Percentiles rank a stretch among this genome's conserved stretches.
phyloP scores from a whole-genome alignment of 2,888 invertebrate genomes.

The Sphaerophoria rueppellii region DNA sequence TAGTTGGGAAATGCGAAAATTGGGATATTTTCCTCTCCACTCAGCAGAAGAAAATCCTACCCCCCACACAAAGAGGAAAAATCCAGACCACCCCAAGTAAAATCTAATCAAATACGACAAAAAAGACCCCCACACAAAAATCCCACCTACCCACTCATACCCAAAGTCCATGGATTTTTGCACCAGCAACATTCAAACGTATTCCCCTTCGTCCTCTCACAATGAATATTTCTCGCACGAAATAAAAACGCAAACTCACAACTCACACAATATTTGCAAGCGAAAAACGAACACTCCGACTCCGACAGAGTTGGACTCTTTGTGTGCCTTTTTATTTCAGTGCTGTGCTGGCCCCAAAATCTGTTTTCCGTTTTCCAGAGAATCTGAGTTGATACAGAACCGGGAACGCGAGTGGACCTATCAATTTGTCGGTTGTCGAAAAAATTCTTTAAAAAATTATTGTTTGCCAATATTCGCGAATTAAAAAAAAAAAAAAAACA shows the following conservation, averaged over 20 bases:
- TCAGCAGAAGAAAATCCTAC: conserved; percentile 40
- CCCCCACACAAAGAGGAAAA: conserved; percentile 15
- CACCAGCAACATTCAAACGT: conserved; percentile 10
- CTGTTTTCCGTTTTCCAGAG: conserved; percentile 40
- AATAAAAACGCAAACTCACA: conserved; percentile 36
- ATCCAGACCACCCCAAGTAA: conserved; percentile 5
- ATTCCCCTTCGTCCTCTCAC: conserved; percentile 12
- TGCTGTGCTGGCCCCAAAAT: conserved; percentile 10
- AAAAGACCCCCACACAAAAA: conserved; percentile 27
- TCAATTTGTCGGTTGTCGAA: conserved; percentile 70
- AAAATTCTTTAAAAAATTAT: conserved; percentile 4
- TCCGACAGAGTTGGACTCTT: conserved; percentile 24
- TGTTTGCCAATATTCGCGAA: conserved; percentile 52
- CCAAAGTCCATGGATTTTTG: conserved; percentile 22
- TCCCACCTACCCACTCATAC: too few relatives aligned
- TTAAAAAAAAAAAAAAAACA: not conserved
- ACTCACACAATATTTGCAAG: conserved; percentile 42
- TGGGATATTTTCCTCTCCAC: conserved; percentile 58
- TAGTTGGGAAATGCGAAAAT: conserved; percentile 52
- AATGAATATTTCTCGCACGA: conserved; percentile 32
- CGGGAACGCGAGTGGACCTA: conserved; percentile 76
- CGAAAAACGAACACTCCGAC: conserved; percentile 3
- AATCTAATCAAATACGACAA: not conserved
- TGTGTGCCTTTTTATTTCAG: not conserved
- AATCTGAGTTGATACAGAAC: conserved; percentile 77